Conservation (phyloP, 2,797 vertebrate species). For the Anableps anableps region DNA sequence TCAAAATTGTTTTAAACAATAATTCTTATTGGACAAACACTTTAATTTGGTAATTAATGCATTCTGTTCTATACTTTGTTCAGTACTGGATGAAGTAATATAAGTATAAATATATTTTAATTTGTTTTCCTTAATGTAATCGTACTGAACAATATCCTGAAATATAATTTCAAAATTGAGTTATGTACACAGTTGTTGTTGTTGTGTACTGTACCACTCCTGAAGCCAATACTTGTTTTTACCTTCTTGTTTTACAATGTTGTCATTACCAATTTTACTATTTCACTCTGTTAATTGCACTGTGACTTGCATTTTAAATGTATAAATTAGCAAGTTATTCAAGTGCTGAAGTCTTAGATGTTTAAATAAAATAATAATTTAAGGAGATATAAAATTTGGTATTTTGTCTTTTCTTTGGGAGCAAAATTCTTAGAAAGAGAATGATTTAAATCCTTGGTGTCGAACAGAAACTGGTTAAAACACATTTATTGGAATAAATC, state of each 20-base stretch:
- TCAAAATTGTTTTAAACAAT: too few relatives aligned
- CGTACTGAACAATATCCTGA: background rate
- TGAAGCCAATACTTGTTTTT: background rate
- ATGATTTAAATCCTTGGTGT: background rate
- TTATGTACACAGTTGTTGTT: background rate
- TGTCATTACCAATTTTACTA: background rate
- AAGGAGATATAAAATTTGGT: background rate
- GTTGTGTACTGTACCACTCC: background rate
- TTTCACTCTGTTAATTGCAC: background rate
- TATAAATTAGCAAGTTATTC: background rate
- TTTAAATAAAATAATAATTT: background rate
- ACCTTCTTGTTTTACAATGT: background rate
- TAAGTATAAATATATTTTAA: too few relatives aligned
- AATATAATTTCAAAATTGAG: background rate
- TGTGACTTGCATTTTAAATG: background rate
- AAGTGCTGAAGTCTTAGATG: background rate
- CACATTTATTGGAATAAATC: background rate
- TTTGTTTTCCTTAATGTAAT: background rate
- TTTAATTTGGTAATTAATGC: too few relatives aligned
- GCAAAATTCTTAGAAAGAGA: background rate
- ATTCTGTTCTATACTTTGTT: too few relatives aligned
- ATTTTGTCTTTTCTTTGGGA: background rate
- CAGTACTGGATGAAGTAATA: too few relatives aligned
- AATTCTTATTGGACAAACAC: too few relatives aligned
- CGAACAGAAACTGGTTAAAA: background rate